Conservation (phyloP, 35 echinoderm and acorn worm species). For the Lytechinus pictus region DNA sequence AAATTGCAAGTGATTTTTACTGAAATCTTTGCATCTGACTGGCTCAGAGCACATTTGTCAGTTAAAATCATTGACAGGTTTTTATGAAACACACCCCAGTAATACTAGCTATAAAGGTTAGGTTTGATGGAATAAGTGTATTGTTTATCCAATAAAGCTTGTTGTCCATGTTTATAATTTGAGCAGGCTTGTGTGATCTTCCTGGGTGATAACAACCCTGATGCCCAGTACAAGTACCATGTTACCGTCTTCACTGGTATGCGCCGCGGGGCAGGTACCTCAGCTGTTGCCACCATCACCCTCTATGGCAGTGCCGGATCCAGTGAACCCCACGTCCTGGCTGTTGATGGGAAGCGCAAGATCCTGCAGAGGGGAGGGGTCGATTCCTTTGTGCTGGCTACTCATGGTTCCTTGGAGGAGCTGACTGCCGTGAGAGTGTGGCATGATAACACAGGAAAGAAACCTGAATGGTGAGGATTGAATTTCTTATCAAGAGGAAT, state of each 20-base stretch:
- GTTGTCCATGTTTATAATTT: not conserved
- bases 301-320: conserved; percentile 67
- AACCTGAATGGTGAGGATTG: conserved; percentile 70
- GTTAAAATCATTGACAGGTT: no score
- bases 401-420: conserved; percentile 61
- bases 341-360: conserved; percentile 8
- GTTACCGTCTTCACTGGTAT: conserved; percentile 88
- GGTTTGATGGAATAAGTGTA: no score
- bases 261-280: conserved; percentile 82
- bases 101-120: no score
- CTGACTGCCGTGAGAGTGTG: conserved; percentile 77
- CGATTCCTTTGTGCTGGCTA: conserved; percentile 90
- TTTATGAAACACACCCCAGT: no score
- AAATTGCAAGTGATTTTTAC: no score
- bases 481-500: not conserved
- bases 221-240: conserved; percentile 73
- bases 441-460: conserved; percentile 87
- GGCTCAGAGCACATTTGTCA: no score
- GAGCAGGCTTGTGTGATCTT: conserved; percentile 67
- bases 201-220: conserved; percentile 78
- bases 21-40: no score
- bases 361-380: conserved; percentile 66
- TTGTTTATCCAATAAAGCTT: no score
- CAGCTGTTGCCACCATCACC: conserved; percentile 81
- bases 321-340: conserved; percentile 83